These are phyloP conservation scores for Oasisia sp. DNA, from an alignment of 2,888 invertebrate species.

Conservation along the genomic window DNA sequence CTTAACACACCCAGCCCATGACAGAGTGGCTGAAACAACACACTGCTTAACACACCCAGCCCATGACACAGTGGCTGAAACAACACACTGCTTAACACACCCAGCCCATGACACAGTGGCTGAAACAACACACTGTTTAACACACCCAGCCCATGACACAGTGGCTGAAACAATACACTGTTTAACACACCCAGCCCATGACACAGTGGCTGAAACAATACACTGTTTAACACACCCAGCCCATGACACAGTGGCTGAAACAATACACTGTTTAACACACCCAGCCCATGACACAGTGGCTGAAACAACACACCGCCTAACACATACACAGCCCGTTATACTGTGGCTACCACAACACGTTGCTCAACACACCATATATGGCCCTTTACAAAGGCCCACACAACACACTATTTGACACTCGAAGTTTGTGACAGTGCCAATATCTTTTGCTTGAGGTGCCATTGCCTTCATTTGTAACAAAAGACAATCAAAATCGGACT, in stretches of 20 bases:
- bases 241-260: too few relatives aligned
- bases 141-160: background rate
- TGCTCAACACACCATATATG: slow-evolving; percentile 62
- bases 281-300: too few relatives aligned
- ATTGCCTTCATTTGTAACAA: background rate
- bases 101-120: slow-evolving; percentile 55
- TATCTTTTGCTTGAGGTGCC: background rate
- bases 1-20: background rate
- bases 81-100: slow-evolving; percentile 54
- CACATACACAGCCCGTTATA: too few relatives aligned
- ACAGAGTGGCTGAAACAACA: too few relatives aligned
- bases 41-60: too few relatives aligned
- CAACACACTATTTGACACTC: background rate
- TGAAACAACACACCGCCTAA: too few relatives aligned
- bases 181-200: background rate
- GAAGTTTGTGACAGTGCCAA: too few relatives aligned
- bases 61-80: too few relatives aligned
- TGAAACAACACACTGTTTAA: slow-evolving; percentile 35
- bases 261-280: too few relatives aligned
- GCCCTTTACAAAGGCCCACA: background rate
- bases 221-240: background rate
- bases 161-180: background rate
- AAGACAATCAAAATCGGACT: background rate
- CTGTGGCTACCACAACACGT: too few relatives aligned
- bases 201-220: background rate